Evolutionary conservation across 2,113 vertebrate species (phyloP), one percentile per base, ranked within the genome.

Genomic region (Chaenocephalus aceratus): DNA sequence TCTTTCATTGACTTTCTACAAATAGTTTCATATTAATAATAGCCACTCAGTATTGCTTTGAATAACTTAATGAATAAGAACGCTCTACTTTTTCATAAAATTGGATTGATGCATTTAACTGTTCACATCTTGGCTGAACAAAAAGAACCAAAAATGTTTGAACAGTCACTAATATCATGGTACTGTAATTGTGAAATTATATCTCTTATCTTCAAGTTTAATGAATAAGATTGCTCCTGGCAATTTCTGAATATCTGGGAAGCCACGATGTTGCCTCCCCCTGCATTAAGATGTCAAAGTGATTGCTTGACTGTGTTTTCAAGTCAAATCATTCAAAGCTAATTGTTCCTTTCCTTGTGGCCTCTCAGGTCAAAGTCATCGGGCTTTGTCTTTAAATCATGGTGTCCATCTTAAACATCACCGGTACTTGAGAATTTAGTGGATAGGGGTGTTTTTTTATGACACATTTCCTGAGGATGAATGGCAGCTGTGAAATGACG

Each of bases 241-340:
- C 70, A 79, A 78, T 89, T 87, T 90, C 3, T 75, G 23, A 48
- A 75, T 64, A 77, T 77, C 23, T 75, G 21, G 51, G 74, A 46
- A 61, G 21, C n/a, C 14, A 21, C 10, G 21, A 52, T 18, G 44
- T 51, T 66, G 10, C 64, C 71, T 86, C 65, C 83, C 83, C 64
- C 18, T 84, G 73, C 90, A 93, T 93, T 93, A 94, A 89, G 74
- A 80, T 85, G 84, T 94, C 91, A 87, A 14, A 79, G 65, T 82
- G 68, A 82, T 76, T 49, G 49, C 74, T 80, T 49, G 10, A 65
- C 58, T n/a, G 2, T 79, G 70, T 86, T 86, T 78, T 80, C 58
- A 72, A 79, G 45, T 75, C 81, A 76, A 76, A 67, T 80, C 72
- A 66, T 48, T 90, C 77, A 75, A 5, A 46, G 52, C 46, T 83